A percentile compares a stretch with the other conserved stretches of the same genome.
Conservation (phyloP, 2,113 vertebrate genomes). For the Sus scrofa region DNA sequence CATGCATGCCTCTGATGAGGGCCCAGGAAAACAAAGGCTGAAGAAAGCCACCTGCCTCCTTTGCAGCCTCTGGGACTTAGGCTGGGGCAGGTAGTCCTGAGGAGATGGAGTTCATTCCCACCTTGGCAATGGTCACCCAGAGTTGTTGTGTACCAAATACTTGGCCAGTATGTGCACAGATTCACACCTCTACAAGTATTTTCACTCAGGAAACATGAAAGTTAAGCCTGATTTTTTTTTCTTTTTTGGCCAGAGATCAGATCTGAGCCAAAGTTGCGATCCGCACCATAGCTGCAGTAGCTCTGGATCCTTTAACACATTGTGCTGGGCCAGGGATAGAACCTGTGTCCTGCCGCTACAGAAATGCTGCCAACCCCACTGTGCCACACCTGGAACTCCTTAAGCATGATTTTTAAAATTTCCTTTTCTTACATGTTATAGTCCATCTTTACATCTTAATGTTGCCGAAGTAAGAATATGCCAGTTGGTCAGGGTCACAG, state of each 20-base stretch:
- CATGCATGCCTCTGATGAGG: neutral
- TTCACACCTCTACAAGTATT: neutral
- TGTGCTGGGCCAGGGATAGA: too few species aligned
- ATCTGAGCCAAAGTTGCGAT: too few species aligned
- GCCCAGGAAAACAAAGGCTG: neutral
- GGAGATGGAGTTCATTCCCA: neutral
- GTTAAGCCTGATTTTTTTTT: neutral
- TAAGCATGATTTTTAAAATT: neutral
- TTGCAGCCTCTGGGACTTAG: neutral
- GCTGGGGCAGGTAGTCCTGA: neutral
- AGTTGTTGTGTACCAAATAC: neutral
- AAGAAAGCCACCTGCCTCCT: neutral
- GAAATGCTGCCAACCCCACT: too few species aligned
- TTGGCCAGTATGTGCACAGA: neutral
- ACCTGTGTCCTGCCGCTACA: too few species aligned
- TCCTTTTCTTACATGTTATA: neutral
- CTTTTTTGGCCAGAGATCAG: too few species aligned
- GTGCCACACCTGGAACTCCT: too few species aligned
- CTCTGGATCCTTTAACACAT: too few species aligned
- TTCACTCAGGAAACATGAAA: neutral
- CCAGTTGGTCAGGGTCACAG: accelerated
- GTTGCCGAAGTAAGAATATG: neutral
- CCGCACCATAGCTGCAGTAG: too few species aligned
- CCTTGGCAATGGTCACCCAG: neutral
- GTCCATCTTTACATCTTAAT: neutral